Percentiles rank a stretch among this genome's conserved stretches.
phyloP scores from a whole-genome alignment of 2,797 vertebrate genomes.

The Sphenopsis melanotis region DNA sequence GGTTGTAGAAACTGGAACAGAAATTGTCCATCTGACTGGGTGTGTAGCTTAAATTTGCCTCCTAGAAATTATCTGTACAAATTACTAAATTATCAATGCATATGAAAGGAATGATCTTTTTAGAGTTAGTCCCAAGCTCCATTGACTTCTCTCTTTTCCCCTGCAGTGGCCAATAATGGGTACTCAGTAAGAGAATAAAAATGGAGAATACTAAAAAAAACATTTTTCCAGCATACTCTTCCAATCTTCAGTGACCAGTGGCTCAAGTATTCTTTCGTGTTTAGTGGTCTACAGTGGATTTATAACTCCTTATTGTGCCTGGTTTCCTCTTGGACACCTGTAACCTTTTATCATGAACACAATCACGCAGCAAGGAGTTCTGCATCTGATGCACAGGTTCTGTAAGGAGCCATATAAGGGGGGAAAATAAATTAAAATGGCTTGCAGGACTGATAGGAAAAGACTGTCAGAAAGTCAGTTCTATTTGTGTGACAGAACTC shows the following conservation, averaged over 20 bases:
- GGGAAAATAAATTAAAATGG: accelerated
- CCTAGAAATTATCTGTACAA: not conserved
- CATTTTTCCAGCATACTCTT: not conserved
- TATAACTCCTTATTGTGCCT: not conserved
- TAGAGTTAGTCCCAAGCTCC: not conserved
- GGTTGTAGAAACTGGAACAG: not conserved
- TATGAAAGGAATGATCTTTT: not conserved
- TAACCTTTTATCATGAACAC: not conserved
- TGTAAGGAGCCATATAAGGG: not conserved
- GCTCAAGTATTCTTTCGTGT: not conserved
- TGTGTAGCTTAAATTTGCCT: not conserved
- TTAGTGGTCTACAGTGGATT: not conserved
- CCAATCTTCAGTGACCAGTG: not conserved
- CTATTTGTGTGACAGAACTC: not conserved
- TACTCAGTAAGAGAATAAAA: not conserved
- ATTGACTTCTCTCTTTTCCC: not conserved
- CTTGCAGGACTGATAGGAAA: not conserved
- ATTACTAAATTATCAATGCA: not conserved
- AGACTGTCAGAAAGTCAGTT: not conserved
- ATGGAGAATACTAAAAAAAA: not conserved
- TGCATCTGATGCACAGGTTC: not conserved
- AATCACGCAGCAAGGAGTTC: not conserved
- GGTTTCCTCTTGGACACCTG: not conserved
- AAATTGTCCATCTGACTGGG: not conserved
- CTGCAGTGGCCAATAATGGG: not conserved